These are phyloP conservation scores for Lycaon pictus DNA, from an alignment of 2,113 vertebrate genomes.

Conservation along the genomic window DNA sequence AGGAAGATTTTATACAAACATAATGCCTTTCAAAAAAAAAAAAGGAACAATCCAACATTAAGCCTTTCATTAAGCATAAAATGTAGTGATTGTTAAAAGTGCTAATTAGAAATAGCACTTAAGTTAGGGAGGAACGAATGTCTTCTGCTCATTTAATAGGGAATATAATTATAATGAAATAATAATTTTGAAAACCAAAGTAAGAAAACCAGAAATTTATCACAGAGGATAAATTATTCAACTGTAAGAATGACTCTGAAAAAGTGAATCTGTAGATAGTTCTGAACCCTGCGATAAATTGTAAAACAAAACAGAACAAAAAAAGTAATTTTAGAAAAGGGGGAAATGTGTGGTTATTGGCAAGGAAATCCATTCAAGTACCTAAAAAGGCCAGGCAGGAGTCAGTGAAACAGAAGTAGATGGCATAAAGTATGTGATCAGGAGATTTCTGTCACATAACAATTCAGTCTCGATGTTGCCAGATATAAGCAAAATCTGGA, in stretches of 20 bases:
- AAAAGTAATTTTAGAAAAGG: background rate
- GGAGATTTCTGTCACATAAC: background rate
- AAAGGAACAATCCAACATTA: background rate
- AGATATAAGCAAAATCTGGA: background rate
- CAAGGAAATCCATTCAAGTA: background rate
- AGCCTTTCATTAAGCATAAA: background rate
- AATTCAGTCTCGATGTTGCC: background rate
- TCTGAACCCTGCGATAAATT: background rate
- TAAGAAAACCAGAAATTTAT: background rate
- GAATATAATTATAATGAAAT: slow-evolving; percentile 34
- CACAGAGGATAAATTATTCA: background rate
- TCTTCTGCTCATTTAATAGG: background rate
- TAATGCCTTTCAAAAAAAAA: background rate
- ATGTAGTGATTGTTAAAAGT: background rate
- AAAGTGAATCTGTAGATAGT: background rate
- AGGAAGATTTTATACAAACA: background rate
- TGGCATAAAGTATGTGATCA: too few species aligned
- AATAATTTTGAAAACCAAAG: slow-evolving; percentile 27
- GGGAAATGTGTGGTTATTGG: background rate
- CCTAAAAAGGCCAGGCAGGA: background rate
- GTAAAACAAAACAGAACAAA: background rate
- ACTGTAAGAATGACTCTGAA: background rate
- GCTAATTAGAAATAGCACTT: background rate
- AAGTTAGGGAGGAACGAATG: too few species aligned
- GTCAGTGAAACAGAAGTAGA: background rate